Base-by-base conservation (phyloP, 2,113 vertebrate species). In the Gobiocypris rarus region DNA sequence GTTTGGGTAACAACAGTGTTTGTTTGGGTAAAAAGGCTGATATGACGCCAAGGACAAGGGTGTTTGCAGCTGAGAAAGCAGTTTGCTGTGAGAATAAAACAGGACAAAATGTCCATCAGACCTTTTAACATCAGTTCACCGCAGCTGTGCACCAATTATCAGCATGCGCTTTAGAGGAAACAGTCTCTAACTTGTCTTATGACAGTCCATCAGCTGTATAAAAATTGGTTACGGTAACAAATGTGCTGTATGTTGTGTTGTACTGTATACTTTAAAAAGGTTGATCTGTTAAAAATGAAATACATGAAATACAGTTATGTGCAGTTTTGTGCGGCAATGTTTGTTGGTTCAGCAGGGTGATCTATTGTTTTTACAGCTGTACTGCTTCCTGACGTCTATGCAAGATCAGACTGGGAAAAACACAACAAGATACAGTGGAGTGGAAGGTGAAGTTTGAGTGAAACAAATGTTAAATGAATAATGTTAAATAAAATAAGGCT, bases 31-130 rank as follows among this genome's bases (percentile, higher is more conserved):
- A 71, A 74, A 83, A 79, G 52, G 41, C 43, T 52, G 65, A 83
- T 83, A 80, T 81, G 75, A 81, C 17, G 34, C 58, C 45, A 75
- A 65, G 34, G 70, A 50, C 78, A 82, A 58, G 34, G 50, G 41
- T 56, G n/a, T 50, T 81, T 69, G 84, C 92, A 93, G 93, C 92
- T 93, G 89, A 89, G 81, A 90, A 92, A 92, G 89, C 91, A 92
- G 70, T 3, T 45, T 84, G 70, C 71, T 84, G 77, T 50, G 80
- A 87, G 79, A 1, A 65, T 77, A 83, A 74, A 70, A 65, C 19
- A 81, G 50, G 61, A 63, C 76, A 9, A 43, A 80, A 15, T 54
- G 48, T 75, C 58, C 59, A 43, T 43, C 10, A 85, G 58, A 56
- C 13, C 11, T 5, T 28, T 9, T 75, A 75, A 52, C 4, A 2